These are phyloP conservation scores for Acanthurus leucopareius DNA, from an alignment of 2,797 vertebrate genomes.

Conservation along the genomic window DNA sequence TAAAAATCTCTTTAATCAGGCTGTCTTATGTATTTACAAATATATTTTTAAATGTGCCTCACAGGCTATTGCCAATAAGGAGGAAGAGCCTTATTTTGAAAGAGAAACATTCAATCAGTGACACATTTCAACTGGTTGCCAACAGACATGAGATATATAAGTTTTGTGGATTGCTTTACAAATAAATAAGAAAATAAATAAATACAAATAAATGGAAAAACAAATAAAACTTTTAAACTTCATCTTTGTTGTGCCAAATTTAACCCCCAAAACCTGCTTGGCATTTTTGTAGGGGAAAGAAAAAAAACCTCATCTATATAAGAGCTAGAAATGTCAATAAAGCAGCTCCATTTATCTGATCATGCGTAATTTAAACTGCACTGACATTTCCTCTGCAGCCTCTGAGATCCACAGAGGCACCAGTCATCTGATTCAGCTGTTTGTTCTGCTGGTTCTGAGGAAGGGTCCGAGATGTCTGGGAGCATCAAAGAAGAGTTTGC, in stretches of 20 bases:
- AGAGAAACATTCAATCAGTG: constrained; percentile 3
- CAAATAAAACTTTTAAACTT: constrained; percentile 3
- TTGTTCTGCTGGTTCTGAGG: constrained; percentile 64
- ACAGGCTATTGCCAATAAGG: neutral
- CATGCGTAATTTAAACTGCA: constrained; percentile 73
- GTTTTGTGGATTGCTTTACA: neutral
- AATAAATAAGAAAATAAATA: no score
- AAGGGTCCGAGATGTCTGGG: constrained; percentile 54
- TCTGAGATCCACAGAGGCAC: constrained; percentile 63
- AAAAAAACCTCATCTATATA: neutral
- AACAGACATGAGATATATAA: neutral
- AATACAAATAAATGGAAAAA: no score
- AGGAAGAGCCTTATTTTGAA: neutral
- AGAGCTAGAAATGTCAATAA: constrained; percentile 57
- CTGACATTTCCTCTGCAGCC: constrained; percentile 73
- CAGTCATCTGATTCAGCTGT: constrained; percentile 66
- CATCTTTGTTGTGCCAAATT: neutral
- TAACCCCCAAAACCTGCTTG: neutral
- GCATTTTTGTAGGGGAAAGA: constrained; percentile 18
- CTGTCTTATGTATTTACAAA: neutral
- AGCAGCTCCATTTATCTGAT: constrained; percentile 61
- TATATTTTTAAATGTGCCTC: neutral
- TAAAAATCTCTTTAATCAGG: neutral
- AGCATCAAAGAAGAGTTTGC: constrained; percentile 71
- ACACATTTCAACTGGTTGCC: constrained; percentile 11